A percentile compares a stretch with the other conserved stretches of the same genome.
Evolutionary conservation across 2,888 invertebrate genomes (phyloP).

Genomic region (Dorcus hopei): DNA sequence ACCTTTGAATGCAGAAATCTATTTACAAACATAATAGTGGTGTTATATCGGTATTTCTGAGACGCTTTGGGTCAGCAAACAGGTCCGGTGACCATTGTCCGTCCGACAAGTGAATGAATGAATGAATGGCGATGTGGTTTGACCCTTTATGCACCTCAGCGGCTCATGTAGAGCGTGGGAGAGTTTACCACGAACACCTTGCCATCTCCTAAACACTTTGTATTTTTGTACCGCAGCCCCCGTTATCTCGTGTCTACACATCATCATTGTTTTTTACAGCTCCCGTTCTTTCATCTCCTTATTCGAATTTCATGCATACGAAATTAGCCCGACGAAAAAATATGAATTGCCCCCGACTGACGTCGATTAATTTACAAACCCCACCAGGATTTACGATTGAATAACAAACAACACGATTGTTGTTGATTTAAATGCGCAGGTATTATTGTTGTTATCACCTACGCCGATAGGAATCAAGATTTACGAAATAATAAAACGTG

Average conservation of each 20-base stretch:
- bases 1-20: constrained; percentile 18
- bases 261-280: neutral
- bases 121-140: constrained; percentile 25
- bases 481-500: constrained; percentile 18
- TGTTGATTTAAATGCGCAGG: no score
- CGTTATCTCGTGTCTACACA: neutral
- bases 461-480: constrained; percentile 13
- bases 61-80: constrained; percentile 22
- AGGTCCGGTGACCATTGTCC: constrained; percentile 34
- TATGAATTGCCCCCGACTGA: no score
- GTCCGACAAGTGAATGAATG: constrained; percentile 26
- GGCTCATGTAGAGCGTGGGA: constrained; percentile 54
- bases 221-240: neutral
- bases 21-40: constrained; percentile 25
- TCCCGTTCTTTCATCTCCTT: no score
- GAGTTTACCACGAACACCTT: constrained; percentile 49
- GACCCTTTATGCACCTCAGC: constrained; percentile 35
- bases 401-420: no score
- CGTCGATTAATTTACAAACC: no score
- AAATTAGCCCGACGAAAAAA: no score
- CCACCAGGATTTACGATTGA: no score
- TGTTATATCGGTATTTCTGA: constrained; percentile 19
- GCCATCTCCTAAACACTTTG: constrained; percentile 24
- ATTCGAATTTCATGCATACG: no score
- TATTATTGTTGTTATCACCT: neutral